Base-by-base conservation (phyloP, 2,113 vertebrate genomes). In the Caranx ignobilis region DNA sequence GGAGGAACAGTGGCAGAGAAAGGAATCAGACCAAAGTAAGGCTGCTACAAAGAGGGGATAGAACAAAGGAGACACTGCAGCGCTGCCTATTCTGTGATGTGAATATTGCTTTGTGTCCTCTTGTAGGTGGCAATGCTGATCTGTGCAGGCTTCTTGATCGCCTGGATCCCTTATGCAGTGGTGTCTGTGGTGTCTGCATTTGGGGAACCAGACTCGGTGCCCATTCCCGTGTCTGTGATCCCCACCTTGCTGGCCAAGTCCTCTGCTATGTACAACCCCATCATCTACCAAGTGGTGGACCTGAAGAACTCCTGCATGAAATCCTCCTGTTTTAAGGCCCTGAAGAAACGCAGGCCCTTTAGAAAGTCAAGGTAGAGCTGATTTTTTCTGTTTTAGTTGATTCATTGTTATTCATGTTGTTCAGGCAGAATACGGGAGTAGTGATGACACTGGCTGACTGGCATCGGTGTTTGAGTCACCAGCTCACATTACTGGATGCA, bases 201-300 rank as follows among this genome's bases (percentile, higher is more conserved):
- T 3, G 97, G 97, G 13, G 91, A 90, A 50, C 96, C 96, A 0
- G 95, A 97, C 77, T 96, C 97, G 0, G 95, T 98, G 12, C 97
- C 97, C 56, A 96, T 99, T 43, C 84, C 96, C 0, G 94, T 96
- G 48, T 99, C 98, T 0, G 96, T 98, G 73, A 64, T 99, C 32
- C 97, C 98, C 10, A 97, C 97, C 0, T 80, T 99, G 60, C 95
- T 99, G 16, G 97, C 98, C 41, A 99, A 99, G 88, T 99, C 97
- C 2, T 95, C 98, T 8, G 96, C 98, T 18, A 97, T 99, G 97
- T 99, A 99, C 93, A 99, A 98, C 89, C 97, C 97, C 3, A 97
- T 99, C 83, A 99, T 99, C 81, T 99, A 99, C 93, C 97, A 99
- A 90, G 92, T 98, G 34, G 95, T 97, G 2, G 94, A 96, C 9